phyloP scores from a whole-genome alignment of 2,113 vertebrate genomes.

The Phylloscopus whistleri region DNA sequence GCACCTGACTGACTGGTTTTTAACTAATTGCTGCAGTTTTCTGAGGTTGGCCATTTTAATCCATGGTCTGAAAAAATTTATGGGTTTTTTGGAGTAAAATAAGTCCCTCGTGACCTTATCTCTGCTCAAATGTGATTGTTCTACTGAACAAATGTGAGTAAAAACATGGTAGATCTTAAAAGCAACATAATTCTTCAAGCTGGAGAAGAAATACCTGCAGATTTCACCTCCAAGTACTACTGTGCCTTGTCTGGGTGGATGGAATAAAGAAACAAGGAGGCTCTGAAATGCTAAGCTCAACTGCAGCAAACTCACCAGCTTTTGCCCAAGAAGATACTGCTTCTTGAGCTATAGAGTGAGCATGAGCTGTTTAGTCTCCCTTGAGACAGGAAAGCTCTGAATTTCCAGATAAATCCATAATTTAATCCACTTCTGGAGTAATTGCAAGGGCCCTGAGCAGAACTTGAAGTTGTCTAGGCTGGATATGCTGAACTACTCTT shows the following conservation, averaged over 20 bases:
- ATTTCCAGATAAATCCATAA: not conserved
- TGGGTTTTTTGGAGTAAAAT: not conserved
- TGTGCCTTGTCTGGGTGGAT: not conserved
- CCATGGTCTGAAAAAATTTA: not conserved
- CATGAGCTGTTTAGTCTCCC: not conserved
- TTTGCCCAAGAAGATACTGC: not conserved
- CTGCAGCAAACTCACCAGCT: not conserved
- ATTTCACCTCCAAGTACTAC: not conserved
- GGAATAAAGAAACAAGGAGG: not conserved
- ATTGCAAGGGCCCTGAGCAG: not conserved
- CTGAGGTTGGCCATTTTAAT: not conserved
- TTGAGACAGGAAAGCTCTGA: not conserved
- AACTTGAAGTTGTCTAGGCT: not conserved
- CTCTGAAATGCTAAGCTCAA: not conserved
- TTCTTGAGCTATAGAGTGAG: not conserved
- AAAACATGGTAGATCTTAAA: not conserved
- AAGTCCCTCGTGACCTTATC: not conserved
- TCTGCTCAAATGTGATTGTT: not conserved
- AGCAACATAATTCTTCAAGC: not conserved
- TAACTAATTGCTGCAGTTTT: not conserved
- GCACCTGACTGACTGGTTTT: not conserved
- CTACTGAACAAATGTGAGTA: not conserved
- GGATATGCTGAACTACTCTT: not conserved
- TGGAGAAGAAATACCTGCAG: not conserved
- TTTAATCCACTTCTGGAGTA: not conserved